Evolutionary conservation across 2,888 invertebrate genomes (phyloP).

Genomic region (Oligia fasciuncula): DNA sequence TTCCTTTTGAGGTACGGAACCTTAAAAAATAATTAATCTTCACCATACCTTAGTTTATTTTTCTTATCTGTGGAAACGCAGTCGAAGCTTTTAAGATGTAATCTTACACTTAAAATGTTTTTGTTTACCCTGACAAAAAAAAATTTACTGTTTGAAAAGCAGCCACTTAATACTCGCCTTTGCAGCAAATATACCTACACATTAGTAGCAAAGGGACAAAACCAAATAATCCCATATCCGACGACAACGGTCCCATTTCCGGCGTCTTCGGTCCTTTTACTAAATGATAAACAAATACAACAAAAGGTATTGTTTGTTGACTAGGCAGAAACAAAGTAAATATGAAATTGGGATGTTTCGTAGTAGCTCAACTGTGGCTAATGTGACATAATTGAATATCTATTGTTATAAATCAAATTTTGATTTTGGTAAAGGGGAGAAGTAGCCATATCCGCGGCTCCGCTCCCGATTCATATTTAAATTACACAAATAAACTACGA

Average conservation of each 20-base stretch:
- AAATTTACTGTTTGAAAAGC: neutral
- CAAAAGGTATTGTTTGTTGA: neutral
- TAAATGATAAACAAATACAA: conserved; percentile 7
- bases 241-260: neutral
- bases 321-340: neutral
- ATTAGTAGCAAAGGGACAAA: conserved; percentile 11
- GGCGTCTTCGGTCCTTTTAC: neutral
- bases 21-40: neutral
- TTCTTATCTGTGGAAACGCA: neutral
- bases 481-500: neutral
- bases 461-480: no score
- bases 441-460: neutral
- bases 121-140: neutral
- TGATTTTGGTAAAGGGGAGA: neutral
- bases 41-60: neutral
- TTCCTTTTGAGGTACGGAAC: no score
- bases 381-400: no score
- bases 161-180: neutral
- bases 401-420: no score
- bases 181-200: neutral
- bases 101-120: neutral
- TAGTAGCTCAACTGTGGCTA: no score
- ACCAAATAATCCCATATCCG: no score
- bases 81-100: neutral
- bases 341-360: neutral